Evolutionary conservation across 1,140 invertebrate genomes (phyloP).

Genomic region (Zelostemma sp.): DNA sequence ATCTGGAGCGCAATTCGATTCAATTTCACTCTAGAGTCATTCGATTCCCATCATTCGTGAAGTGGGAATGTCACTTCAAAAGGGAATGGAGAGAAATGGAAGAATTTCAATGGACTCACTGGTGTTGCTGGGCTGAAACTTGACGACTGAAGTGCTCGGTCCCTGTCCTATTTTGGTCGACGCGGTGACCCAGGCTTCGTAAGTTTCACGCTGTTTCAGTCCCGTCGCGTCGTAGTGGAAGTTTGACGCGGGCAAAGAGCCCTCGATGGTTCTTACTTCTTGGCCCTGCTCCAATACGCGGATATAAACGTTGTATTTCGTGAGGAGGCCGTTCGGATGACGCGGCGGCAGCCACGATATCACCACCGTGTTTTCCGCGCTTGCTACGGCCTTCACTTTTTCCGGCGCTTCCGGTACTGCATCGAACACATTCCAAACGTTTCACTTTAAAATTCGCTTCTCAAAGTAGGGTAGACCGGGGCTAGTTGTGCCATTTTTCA

Average conservation of each 20-base stretch:
- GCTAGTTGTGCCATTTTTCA: too few relatives aligned
- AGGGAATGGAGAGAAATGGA: too few relatives aligned
- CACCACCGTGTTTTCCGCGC: conserved; percentile 77
- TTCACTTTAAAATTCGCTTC: too few relatives aligned
- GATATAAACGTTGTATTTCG: conserved; percentile 82
- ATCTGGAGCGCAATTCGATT: too few relatives aligned
- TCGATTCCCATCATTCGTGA: too few relatives aligned
- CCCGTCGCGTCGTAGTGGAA: conserved; percentile 72
- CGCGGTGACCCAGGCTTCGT: conserved; percentile 77
- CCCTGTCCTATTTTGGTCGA: conserved; percentile 74
- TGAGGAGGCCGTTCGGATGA: conserved; percentile 80
- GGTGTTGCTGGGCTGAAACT: conserved; percentile 67
- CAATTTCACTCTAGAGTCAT: too few relatives aligned
- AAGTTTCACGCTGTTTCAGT: conserved; percentile 72
- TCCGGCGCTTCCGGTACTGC: conserved; percentile 79
- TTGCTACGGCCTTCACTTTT: conserved; percentile 80
- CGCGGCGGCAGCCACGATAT: conserved; percentile 83
- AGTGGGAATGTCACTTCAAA: too few relatives aligned
- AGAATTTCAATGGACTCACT: conserved; percentile 56
- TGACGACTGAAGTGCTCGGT: conserved; percentile 71
- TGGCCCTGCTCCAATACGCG: conserved; percentile 72
- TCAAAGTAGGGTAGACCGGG: too few relatives aligned
- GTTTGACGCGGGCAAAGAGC: conserved; percentile 64
- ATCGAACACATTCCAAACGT: too few relatives aligned
- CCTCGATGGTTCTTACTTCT: conserved; percentile 69